Evolutionary conservation across 1,140 invertebrate genomes (phyloP).

Genomic region (Cyphomyrmex costatus): DNA sequence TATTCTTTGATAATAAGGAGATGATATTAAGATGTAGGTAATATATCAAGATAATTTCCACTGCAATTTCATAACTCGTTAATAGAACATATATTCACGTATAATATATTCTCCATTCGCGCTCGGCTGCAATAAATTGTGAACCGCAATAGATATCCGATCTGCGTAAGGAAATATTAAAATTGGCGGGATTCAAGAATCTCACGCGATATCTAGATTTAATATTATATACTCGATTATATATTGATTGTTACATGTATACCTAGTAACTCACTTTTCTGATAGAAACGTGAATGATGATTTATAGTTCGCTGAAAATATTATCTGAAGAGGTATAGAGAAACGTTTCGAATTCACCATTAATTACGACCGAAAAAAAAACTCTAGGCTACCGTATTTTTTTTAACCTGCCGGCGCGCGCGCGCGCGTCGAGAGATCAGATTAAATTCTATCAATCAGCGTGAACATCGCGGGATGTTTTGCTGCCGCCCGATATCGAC

Average conservation of each 20-base stretch:
- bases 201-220: background rate
- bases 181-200: constrained; percentile 7
- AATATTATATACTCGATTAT: constrained; percentile 5
- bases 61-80: constrained; percentile 26
- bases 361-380: constrained; percentile 38
- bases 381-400: background rate
- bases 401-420: constrained; percentile 41
- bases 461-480: constrained; percentile 28
- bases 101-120: background rate
- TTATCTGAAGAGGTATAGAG: background rate
- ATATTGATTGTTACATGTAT: background rate
- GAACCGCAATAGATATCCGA: background rate
- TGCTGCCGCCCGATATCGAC: constrained; percentile 39
- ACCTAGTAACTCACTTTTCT: background rate
- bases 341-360: background rate
- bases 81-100: background rate
- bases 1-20: background rate
- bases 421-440: constrained; percentile 18
- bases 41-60: constrained; percentile 31
- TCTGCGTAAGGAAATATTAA: constrained; percentile 6
- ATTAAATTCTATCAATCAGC: constrained; percentile 63
- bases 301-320: constrained; percentile 27
- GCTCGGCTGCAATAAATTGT: constrained; percentile 34
- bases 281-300: background rate
- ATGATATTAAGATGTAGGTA: background rate